phyloP scores from a whole-genome alignment of 2,113 vertebrate genomes.

The Thomomys bottae region DNA sequence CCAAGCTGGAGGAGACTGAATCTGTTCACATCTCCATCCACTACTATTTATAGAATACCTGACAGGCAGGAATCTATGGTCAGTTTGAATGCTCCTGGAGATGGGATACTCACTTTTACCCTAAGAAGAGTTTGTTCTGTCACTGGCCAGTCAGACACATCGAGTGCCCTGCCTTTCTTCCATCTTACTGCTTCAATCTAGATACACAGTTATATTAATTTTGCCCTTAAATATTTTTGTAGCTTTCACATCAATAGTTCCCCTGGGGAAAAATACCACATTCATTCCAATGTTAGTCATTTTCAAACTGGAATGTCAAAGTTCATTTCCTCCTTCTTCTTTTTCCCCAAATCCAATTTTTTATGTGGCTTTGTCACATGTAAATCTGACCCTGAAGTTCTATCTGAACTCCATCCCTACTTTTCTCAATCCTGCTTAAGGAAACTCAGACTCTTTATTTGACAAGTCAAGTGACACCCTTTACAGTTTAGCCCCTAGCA shows the following conservation, averaged over 20 bases:
- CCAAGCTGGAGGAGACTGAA: neutral
- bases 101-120: conserved; percentile 37
- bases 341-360: neutral
- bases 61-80: conserved; percentile 29
- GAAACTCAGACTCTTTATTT: neutral
- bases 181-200: neutral
- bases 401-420: neutral
- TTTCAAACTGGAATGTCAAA: neutral
- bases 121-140: neutral
- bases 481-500: neutral
- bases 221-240: conserved; percentile 24
- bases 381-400: neutral
- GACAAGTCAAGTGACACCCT: neutral
- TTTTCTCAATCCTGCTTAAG: neutral
- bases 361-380: neutral
- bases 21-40: neutral
- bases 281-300: neutral
- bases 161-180: neutral
- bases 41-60: neutral
- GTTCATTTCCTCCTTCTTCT: neutral
- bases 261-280: neutral
- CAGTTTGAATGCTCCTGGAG: conserved; percentile 55
- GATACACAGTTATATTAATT: conserved; percentile 10
- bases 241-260: neutral
- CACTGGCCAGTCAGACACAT: conserved; percentile 13